Evolutionary conservation across 2,888 invertebrate species (phyloP).

Genomic region (Mesorhabditis belari): DNA sequence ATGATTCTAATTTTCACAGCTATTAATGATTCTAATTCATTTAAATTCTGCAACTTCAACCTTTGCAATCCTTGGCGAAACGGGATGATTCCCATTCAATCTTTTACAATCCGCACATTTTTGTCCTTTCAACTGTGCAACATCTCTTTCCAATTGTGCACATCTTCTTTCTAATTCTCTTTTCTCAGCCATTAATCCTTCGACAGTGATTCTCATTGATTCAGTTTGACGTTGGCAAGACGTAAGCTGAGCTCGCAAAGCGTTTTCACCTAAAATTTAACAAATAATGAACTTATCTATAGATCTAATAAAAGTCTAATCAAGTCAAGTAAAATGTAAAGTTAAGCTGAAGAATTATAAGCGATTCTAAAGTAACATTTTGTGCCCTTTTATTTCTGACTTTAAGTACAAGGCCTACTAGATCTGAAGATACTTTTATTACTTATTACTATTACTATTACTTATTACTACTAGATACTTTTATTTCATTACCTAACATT

Average conservation of each 20-base stretch:
- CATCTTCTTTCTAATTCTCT: neutral
- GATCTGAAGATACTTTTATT: no score
- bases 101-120: neutral
- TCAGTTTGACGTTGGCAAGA: conserved; percentile 28
- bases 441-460: no score
- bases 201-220: conserved; percentile 16
- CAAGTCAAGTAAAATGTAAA: no score
- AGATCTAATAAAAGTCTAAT: no score
- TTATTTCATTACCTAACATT: neutral
- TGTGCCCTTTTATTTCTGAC: no score
- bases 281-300: no score
- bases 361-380: no score
- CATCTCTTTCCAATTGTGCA: neutral
- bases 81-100: neutral
- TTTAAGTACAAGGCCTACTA: no score
- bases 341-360: no score
- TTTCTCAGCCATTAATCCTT: conserved; percentile 28
- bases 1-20: conserved; percentile 3
- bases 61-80: neutral
- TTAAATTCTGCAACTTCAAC: no score
- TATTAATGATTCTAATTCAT: no score
- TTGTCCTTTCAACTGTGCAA: neutral
- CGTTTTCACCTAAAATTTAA: conserved; percentile 19
- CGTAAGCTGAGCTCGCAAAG: conserved; percentile 26
- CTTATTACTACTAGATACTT: no score